These are phyloP conservation scores for Montipora capitata DNA, from an alignment of 92 coral and sea anemone species.

Conservation along the genomic window DNA sequence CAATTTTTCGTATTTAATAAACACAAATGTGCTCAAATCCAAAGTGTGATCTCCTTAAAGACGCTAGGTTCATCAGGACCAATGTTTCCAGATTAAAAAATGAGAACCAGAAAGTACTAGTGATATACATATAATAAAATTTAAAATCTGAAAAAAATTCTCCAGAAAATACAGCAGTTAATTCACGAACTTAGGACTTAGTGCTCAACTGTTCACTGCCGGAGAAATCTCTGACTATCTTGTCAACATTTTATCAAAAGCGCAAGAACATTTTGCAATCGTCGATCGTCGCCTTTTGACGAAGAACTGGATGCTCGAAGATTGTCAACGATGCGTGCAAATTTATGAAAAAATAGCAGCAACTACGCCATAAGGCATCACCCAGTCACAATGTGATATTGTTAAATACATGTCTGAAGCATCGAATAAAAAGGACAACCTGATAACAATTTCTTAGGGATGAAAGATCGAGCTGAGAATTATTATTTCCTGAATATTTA, in stretches of 20 bases:
- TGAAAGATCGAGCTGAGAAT: slow-evolving; percentile 28
- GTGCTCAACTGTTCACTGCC: not conserved
- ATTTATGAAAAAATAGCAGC: slow-evolving; percentile 18
- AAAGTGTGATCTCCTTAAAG: not conserved
- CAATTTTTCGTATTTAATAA: not conserved
- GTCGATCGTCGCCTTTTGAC: no score
- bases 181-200: slow-evolving; percentile 13
- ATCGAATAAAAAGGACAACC: slow-evolving; percentile 42
- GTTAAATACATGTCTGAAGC: slow-evolving; percentile 26
- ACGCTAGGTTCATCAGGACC: not conserved
- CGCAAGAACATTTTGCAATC: not conserved
- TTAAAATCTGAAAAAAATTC: not conserved
- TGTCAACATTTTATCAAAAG: slow-evolving; percentile 29
- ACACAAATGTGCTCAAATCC: not conserved
- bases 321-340: no score
- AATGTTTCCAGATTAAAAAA: not conserved
- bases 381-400: slow-evolving; percentile 24
- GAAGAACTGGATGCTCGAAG: no score
- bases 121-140: not conserved
- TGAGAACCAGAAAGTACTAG: not conserved
- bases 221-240: slow-evolving; percentile 2
- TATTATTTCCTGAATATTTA: slow-evolving; percentile 17
- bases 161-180: not conserved
- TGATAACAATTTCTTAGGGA: not conserved
- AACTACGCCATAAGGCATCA: slow-evolving; percentile 20